A percentile compares a stretch with the other conserved stretches of the same genome.
phyloP scores from a whole-genome alignment of 2,888 invertebrate species.

The Diarsia mendica region DNA sequence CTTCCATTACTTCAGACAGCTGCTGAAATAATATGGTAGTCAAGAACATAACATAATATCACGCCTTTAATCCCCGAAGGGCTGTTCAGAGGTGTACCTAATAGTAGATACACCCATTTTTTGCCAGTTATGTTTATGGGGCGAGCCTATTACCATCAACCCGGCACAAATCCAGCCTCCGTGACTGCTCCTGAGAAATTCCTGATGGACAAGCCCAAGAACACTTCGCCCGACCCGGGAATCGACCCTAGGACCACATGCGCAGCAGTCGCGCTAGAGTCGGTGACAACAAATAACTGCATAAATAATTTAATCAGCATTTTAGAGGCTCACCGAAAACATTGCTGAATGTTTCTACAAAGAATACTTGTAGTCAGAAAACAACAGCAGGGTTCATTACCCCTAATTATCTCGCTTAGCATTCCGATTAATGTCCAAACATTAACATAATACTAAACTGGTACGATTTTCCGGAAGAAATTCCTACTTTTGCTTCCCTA shows the following conservation, averaged over 20 bases:
- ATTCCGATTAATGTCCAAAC: conserved; percentile 8
- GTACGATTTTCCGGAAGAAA: neutral
- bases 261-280: too few relatives aligned
- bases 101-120: too few relatives aligned
- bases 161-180: too few relatives aligned
- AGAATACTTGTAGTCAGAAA: neutral
- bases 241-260: too few relatives aligned
- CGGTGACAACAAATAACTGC: neutral
- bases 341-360: neutral
- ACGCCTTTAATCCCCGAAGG: too few relatives aligned
- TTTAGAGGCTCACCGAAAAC: neutral
- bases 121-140: too few relatives aligned
- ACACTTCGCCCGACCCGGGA: too few relatives aligned
- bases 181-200: too few relatives aligned
- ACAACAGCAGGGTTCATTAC: neutral
- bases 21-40: neutral
- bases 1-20: neutral
- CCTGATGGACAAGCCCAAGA: too few relatives aligned
- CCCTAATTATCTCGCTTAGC: neutral
- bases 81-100: too few relatives aligned
- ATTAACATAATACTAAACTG: neutral
- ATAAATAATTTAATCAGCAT: neutral
- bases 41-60: too few relatives aligned
- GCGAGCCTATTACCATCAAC: too few relatives aligned
- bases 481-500: conserved; percentile 21